Base-by-base conservation (phyloP, 1,140 invertebrate genomes). In the Drosophila insularis region DNA sequence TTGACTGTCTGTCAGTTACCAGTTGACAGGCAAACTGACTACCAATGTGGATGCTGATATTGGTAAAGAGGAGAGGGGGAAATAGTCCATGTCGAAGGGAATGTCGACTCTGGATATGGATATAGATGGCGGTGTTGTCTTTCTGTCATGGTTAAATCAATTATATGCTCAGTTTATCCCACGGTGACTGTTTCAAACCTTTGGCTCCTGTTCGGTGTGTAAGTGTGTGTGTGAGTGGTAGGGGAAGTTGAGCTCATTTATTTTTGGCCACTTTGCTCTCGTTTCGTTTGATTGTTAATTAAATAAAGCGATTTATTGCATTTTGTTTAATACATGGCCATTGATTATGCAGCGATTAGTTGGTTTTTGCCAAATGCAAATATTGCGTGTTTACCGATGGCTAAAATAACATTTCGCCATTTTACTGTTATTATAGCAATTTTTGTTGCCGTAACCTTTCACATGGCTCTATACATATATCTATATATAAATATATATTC, bases 91-190 rank as follows among this genome's bases (percentile, higher is more conserved):
- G 43, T 50, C 23, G 23, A 27, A 27, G 23, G 2, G 23, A 27
- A 27, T 27, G 27, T 27, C 27, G 7, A 19, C 17, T 50, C n/a
- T 21, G 43, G 43, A 50, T 50, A 50, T 50, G 43, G 43, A 84
- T 53, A 46, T 35, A 69, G 59, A 78, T 74, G 68, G 50, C 31
- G 50, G 56, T 10, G 37, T 11, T 53, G 55, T 74, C n/a, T 66
- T 21, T 67, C 11, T 64, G 63, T 69, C 74, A 71, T 43, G 73
- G 76, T 66, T 80, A 68, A 89, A 84, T 87, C 84, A 87, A 87
- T 87, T 87, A 84, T 82, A 74, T 76, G 82, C 82, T 73, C 80
- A 59, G 72, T 71, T 86, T 78, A 40, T 54, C 60, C 54, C 63
- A 55, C 19, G 63, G 59, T 46, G 17, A 68, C 62, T 46, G 55